Evolutionary conservation across 2,888 invertebrate species (phyloP).

Genomic region (Stenchaetothrips biformis): DNA sequence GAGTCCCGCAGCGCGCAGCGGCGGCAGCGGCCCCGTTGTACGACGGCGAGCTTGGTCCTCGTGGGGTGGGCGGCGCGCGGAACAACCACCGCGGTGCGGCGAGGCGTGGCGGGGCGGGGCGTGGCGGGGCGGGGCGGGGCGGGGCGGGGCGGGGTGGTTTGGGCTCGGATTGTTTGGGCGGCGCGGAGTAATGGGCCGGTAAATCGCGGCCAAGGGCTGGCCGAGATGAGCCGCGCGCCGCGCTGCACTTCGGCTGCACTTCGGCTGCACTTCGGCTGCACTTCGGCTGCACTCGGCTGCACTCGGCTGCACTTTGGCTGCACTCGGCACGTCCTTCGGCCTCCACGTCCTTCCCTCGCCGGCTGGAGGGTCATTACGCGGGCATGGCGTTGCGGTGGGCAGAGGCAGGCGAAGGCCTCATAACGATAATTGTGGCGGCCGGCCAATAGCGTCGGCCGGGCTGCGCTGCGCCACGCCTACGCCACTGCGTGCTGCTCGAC

Average conservation of each 20-base stretch:
- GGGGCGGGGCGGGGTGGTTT: too few species aligned
- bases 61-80: conserved; percentile 4
- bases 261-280: too few species aligned
- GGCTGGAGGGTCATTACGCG: background rate
- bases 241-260: background rate
- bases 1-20: background rate
- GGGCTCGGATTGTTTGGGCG: conserved; percentile 2
- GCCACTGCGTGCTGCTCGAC: background rate
- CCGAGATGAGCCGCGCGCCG: background rate
- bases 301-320: too few species aligned
- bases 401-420: background rate
- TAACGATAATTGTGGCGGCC: background rate
- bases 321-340: background rate
- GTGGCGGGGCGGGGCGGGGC: background rate
- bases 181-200: conserved; percentile 11
- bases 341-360: background rate
- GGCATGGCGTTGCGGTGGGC: too few species aligned
- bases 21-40: background rate
- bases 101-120: background rate
- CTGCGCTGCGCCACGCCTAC: conserved; percentile 23
- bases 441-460: background rate
- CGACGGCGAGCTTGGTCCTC: background rate
- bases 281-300: too few species aligned
- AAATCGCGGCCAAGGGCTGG: background rate
- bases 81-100: background rate